Evolutionary conservation across 2,888 invertebrate species (phyloP).

Genomic region (Rhorus exstirpatorius): DNA sequence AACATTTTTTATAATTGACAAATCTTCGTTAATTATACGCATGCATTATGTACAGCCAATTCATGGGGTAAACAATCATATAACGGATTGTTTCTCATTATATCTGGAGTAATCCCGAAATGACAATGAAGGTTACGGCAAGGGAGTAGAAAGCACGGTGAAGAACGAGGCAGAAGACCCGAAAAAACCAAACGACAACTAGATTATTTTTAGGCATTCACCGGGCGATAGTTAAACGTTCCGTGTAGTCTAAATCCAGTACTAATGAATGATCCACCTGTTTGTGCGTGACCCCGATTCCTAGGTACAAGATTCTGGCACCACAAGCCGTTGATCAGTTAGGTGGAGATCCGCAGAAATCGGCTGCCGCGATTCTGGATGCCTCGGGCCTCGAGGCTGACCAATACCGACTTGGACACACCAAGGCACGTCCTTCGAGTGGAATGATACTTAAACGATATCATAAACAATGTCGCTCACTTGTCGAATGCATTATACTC

Average conservation of each 20-base stretch:
- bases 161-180: constrained; percentile 10
- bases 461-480: neutral
- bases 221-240: neutral
- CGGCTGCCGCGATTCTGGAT: constrained; percentile 93
- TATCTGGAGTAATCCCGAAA: neutral
- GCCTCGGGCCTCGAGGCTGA: constrained; percentile 94
- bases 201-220: neutral
- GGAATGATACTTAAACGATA: constrained; percentile 20
- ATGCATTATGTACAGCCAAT: constrained; percentile 4
- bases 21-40: constrained; percentile 10
- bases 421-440: constrained; percentile 94
- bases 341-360: constrained; percentile 92
- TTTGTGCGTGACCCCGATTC: constrained; percentile 75
- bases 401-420: constrained; percentile 98
- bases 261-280: constrained; percentile 73
- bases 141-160: neutral
- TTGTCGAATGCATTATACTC: constrained; percentile 4
- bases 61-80: constrained; percentile 8
- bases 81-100: constrained; percentile 6
- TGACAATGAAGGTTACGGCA: neutral
- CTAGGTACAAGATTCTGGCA: constrained; percentile 99
- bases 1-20: constrained; percentile 1
- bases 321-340: constrained; percentile 94
- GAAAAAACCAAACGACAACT: neutral
- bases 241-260: constrained; percentile 36